Percentiles rank a stretch among this genome's conserved stretches.
phyloP scores from a whole-genome alignment of 2,797 vertebrate genomes.

The Carduelis carduelis region DNA sequence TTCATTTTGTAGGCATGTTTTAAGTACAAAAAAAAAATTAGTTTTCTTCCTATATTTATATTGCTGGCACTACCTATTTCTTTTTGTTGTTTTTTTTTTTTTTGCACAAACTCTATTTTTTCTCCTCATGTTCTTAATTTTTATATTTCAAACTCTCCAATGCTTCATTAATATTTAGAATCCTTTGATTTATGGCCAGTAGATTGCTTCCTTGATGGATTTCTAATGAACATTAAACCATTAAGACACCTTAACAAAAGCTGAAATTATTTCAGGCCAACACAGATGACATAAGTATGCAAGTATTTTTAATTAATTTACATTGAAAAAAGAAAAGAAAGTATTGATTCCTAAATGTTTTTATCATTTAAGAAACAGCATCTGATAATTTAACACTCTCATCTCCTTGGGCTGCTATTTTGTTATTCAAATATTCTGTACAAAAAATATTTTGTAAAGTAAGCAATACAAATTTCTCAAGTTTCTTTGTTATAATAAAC shows the following conservation, averaged over 20 bases:
- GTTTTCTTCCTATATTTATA: neutral
- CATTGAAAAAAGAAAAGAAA: neutral
- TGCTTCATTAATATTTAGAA: constrained; percentile 50
- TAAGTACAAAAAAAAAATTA: neutral
- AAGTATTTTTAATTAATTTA: neutral
- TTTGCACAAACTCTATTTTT: constrained; percentile 69
- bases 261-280: neutral
- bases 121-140: constrained; percentile 63
- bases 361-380: constrained; percentile 15
- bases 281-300: neutral
- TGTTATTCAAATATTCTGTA: constrained; percentile 57
- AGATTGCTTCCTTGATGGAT: constrained; percentile 64
- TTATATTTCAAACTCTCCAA: constrained; percentile 56
- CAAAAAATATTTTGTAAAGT: constrained; percentile 4
- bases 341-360: constrained; percentile 57
- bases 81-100: constrained; percentile 37
- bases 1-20: neutral
- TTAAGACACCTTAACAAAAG: neutral
- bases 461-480: neutral
- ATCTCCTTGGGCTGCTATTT: constrained; percentile 54
- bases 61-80: constrained; percentile 56
- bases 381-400: constrained; percentile 31
- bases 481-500: neutral
- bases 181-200: constrained; percentile 56
- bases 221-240: constrained; percentile 66